These are phyloP conservation scores for Cynaeus angustus DNA, from an alignment of 2,888 invertebrate species.

Conservation along the genomic window DNA sequence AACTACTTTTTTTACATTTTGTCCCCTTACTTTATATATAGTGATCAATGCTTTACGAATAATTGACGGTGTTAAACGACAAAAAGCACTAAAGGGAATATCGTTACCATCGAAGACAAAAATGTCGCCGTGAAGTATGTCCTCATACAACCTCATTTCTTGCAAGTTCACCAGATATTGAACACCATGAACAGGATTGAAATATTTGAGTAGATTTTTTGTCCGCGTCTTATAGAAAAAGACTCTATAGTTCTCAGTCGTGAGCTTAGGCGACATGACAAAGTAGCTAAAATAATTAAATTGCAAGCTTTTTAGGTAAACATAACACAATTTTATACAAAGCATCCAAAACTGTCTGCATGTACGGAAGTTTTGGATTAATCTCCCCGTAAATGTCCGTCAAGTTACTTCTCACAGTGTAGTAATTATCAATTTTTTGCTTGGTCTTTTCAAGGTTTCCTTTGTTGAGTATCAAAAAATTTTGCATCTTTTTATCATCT, in stretches of 20 bases:
- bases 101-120: not conserved
- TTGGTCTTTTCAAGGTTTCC: not conserved
- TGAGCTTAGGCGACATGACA: not conserved
- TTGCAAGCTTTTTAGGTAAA: not conserved
- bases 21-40: slow-evolving; percentile 7
- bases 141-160: slow-evolving; percentile 15
- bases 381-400: not conserved
- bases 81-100: not conserved
- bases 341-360: not conserved
- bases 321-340: not conserved
- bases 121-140: slow-evolving; percentile 3
- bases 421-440: slow-evolving; percentile 7
- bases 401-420: not conserved
- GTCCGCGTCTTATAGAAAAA: not conserved
- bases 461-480: slow-evolving; percentile 5
- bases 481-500: not conserved
- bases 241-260: not conserved
- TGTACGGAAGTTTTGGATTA: slow-evolving; percentile 2
- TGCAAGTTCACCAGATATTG: not conserved
- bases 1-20: too few relatives aligned
- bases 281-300: not conserved
- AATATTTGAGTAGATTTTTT: not conserved
- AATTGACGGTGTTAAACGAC: not conserved
- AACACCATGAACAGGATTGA: not conserved
- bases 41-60: slow-evolving; percentile 4